Evolutionary conservation across 2,113 vertebrate genomes (phyloP).

Genomic region (Larimichthys polyactis): DNA sequence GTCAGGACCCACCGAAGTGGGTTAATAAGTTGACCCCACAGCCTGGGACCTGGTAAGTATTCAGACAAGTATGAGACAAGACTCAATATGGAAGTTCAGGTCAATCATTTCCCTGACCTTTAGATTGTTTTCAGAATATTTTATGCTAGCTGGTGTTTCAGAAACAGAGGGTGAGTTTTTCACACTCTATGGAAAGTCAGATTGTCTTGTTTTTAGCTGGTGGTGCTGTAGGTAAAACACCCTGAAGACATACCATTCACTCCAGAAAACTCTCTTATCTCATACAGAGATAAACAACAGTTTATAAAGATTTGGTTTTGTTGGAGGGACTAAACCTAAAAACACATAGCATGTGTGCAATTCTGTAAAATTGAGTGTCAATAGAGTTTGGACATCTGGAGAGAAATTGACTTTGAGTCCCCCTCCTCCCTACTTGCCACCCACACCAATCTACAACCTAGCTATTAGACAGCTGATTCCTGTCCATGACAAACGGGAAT

Average conservation of each 20-base stretch:
- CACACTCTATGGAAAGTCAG: neutral
- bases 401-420: slow-evolving; percentile 28
- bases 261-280: neutral
- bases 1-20: slow-evolving; percentile 57
- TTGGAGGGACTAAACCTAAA: neutral
- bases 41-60: slow-evolving; percentile 55
- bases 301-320: neutral
- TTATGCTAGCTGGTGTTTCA: slow-evolving; percentile 11
- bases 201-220: neutral
- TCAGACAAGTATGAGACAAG: slow-evolving; percentile 49
- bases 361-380: slow-evolving; percentile 3
- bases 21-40: slow-evolving; percentile 59
- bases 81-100: slow-evolving; percentile 66
- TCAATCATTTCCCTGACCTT: slow-evolving; percentile 41
- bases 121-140: slow-evolving; percentile 16
- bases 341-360: neutral
- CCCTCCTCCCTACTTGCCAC: slow-evolving; percentile 18
- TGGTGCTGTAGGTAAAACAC: neutral
- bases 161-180: neutral
- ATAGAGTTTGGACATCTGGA: slow-evolving; percentile 29
- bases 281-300: neutral
- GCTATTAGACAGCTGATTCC: slow-evolving; percentile 48
- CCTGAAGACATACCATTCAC: neutral
- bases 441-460: slow-evolving; percentile 34
- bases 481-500: slow-evolving; percentile 41